Base-by-base conservation (phyloP, 1,140 invertebrate species). In the Aleiodes sp. region DNA sequence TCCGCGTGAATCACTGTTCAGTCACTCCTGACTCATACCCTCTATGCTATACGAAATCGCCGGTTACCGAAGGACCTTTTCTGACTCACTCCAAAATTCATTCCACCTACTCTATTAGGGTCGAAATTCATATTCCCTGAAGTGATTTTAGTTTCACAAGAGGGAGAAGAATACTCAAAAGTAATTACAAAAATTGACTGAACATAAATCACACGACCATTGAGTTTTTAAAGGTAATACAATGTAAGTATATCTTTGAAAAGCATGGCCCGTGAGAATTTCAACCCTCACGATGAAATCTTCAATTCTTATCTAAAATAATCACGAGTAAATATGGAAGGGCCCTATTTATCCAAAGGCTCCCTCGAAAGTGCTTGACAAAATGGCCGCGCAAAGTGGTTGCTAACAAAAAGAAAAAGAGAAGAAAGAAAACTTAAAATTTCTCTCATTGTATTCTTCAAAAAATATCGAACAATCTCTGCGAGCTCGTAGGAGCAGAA, bases 21-120 rank as follows among this genome's bases (percentile, higher is more conserved):
- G 57, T 35, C 24, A 31, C 62, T 52, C 59, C 57, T 70, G 69
- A 70, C 33, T 70, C 69, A 70, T 61, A 28, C 29, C n/a, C 21
- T 16, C 2, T n/a, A n/a, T n/a, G n/a, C n/a, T n/a, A 16, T 46
- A n/a, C 16, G 14, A 10, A 46, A 46, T 10, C 41, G 14, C 46
- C n/a, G n/a, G n/a, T n/a, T n/a, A n/a, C n/a, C 46, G 19, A 64
- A 39, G 61, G 61, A 43, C 61, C 39, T 28, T 21, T 8, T 57
- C n/a, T 35, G 21, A 31, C 52, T 67, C 41, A 46, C 28, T 33
- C n/a, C n/a, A n/a, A 24, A 52, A 52, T 24, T 12, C 46, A 16
- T 21, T 2, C 46, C 21, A 16, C 1, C n/a, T 6, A 26, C 21
- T 19, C 46, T n/a, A 63, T 16, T 28, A 61, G 1, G 16, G 29